Evolutionary conservation across 2,797 vertebrate genomes (phyloP).

Genomic region (Amniataba percoides): DNA sequence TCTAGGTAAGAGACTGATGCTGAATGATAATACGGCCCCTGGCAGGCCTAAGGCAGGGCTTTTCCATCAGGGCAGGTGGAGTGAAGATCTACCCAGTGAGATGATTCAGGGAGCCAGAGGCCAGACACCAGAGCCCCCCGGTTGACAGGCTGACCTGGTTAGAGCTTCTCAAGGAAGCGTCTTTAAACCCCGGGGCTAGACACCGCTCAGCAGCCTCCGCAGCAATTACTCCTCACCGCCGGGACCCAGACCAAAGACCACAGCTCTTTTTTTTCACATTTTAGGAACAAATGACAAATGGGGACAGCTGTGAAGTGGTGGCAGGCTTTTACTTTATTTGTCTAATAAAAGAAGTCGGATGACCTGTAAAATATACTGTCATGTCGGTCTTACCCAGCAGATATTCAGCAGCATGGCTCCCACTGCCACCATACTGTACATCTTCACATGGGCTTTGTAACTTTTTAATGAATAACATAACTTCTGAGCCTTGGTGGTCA

Average conservation of each 20-base stretch:
- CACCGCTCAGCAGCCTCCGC: conserved; percentile 23
- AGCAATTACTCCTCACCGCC: conserved; percentile 42
- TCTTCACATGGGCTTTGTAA: not conserved
- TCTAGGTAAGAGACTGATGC: conserved; percentile 43
- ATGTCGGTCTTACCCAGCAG: not conserved
- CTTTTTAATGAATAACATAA: not conserved
- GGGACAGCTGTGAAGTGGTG: conserved; percentile 18
- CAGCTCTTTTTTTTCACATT: conserved; percentile 11
- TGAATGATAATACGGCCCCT: conserved; percentile 43
- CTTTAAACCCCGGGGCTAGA: conserved; percentile 41
- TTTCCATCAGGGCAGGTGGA: conserved; percentile 35
- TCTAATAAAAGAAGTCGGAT: conserved; percentile 15
- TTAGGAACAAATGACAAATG: conserved; percentile 38
- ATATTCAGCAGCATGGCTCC: conserved; percentile 1
- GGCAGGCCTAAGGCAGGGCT: conserved; percentile 50
- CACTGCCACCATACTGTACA: not conserved
- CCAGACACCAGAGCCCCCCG: conserved; percentile 34
- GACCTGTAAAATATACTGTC: not conserved
- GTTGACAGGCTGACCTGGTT: conserved; percentile 48
- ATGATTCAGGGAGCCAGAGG: conserved; percentile 48
- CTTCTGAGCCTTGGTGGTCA: not conserved
- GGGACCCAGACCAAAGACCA: conserved; percentile 26
- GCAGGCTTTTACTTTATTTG: conserved; percentile 19
- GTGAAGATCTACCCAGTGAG: conserved; percentile 31
- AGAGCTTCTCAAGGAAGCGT: conserved; percentile 32